Evolutionary conservation across 1,140 invertebrate genomes (phyloP), one percentile per base, ranked within the genome.

Genomic region (Lithobius niger): DNA sequence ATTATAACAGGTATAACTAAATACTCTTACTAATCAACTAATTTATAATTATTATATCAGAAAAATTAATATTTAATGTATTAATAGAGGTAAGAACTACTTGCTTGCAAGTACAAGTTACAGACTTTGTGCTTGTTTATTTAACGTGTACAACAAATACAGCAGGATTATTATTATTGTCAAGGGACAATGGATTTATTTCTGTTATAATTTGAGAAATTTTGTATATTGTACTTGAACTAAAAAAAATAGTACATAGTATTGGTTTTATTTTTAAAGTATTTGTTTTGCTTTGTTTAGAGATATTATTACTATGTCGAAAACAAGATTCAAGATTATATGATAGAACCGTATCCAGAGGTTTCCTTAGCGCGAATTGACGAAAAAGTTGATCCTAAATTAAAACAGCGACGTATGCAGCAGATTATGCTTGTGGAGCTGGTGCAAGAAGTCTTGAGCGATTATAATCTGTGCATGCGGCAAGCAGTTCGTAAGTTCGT

Each of bases 391-490:
- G 26, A 45, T 27, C 51, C 53, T 25, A 49, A 59, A 18, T 51
- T 58, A 13, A 54, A 57, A 28, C 3, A 60, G 3, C 16, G 31
- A 21, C 60, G 60, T 15, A 58, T 60, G 31, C 45, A 61, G 24
- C 60, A 66, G 44, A 27, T 61, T 10, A 54, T 69, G 49, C 57
- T 64, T 2, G 58, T 66, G 15, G 55, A 67, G 1, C 60, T 71
- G 6, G 55, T 63, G 15, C 60, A 65, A 1, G 82, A 87, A 62
- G 76, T 86, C 4, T 66, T 73, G 26, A 60, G 74, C 1, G 75
- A 77, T 60, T 88, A 84, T 63, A 69, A 77, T 13, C 64, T 72
- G 56, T 77, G 78, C 56, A 71, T 84, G 66, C 74, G 79, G 55
- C 77, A 71, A 58, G 71, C 76, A n/a, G 76, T 82, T 48, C 62